Evolutionary conservation across 2,113 vertebrate genomes (phyloP).

Genomic region (Pelmatolapia mariae): DNA sequence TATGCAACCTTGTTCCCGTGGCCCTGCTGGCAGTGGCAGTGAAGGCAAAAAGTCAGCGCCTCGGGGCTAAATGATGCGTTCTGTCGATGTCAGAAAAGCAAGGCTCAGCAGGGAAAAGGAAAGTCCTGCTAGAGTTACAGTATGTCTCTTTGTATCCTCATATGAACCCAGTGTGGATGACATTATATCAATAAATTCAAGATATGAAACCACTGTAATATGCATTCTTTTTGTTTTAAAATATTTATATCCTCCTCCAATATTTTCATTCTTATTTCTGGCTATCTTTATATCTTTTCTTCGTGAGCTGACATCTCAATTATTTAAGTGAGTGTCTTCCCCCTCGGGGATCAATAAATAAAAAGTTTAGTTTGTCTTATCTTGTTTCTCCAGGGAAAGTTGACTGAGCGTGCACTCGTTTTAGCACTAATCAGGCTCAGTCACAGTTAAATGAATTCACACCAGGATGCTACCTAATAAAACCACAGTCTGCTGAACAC

Average conservation of each 20-base stretch:
- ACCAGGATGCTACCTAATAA: background rate
- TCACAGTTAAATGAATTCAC: background rate
- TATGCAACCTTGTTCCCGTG: background rate
- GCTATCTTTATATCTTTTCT: background rate
- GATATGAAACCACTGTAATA: background rate
- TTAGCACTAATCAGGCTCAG: background rate
- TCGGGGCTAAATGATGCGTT: background rate
- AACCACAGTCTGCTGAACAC: background rate
- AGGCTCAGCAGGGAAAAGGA: background rate
- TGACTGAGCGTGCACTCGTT: background rate
- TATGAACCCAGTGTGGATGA: background rate
- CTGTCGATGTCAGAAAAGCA: background rate
- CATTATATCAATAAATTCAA: background rate
- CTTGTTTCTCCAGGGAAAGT: background rate
- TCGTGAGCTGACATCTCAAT: background rate
- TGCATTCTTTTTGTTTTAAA: background rate
- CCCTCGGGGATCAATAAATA: slow-evolving; percentile 11
- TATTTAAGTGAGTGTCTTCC: background rate
- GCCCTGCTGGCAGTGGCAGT: background rate
- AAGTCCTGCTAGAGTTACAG: background rate
- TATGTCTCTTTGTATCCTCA: background rate
- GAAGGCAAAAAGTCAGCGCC: background rate
- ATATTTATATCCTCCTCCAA: background rate
- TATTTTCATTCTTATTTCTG: background rate
- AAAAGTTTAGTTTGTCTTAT: slow-evolving; percentile 1